Evolutionary conservation across 1,140 invertebrate genomes (phyloP), one percentile per base, ranked within the genome.

Genomic region (Plutomurus gul): DNA sequence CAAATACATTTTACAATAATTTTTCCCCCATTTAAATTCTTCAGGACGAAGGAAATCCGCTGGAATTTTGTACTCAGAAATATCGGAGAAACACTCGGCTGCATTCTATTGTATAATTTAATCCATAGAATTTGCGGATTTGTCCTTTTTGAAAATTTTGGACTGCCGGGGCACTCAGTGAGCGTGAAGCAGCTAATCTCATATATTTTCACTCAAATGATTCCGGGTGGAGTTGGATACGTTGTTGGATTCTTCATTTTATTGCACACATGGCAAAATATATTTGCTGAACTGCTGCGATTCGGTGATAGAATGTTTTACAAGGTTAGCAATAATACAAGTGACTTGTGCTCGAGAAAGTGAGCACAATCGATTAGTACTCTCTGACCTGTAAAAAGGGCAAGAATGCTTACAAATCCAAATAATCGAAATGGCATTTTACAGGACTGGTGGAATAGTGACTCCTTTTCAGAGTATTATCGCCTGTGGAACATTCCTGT

Each of bases 401-500:
- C n/a, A n/a, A n/a, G n/a, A n/a, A n/a, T n/a, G n/a, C n/a, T n/a
- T n/a, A n/a, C n/a, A n/a, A n/a, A n/a, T n/a, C n/a, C n/a, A n/a
- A n/a, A n/a, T n/a, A n/a, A n/a, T n/a, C n/a, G n/a, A n/a, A n/a
- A 33, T 65, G 30, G 25, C 30, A 70, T 33, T 56, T 77, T 73
- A 25, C n/a, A 78, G 80, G 80, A 81, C 39, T 81, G 80, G 77
- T 81, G 97, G 97, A 97, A 94, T 56, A 92, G 91, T 4, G 92
- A 91, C 3, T 91, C 91, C 1, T 97, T 93, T 85, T 90, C 90
- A 0, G 89, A 88, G 7, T 99, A 93, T 85, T 98, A 96, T 85
- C 89, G 95, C 11, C 94, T 92, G 10, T 98, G 96, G 96, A 99
- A 98, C 85, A 89, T 94, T 7, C 92, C 98, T 0, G 95, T 98